Percentiles rank a stretch among this genome's conserved stretches.
phyloP scores from a whole-genome alignment of 2,797 vertebrate genomes.

The Sparus aurata region DNA sequence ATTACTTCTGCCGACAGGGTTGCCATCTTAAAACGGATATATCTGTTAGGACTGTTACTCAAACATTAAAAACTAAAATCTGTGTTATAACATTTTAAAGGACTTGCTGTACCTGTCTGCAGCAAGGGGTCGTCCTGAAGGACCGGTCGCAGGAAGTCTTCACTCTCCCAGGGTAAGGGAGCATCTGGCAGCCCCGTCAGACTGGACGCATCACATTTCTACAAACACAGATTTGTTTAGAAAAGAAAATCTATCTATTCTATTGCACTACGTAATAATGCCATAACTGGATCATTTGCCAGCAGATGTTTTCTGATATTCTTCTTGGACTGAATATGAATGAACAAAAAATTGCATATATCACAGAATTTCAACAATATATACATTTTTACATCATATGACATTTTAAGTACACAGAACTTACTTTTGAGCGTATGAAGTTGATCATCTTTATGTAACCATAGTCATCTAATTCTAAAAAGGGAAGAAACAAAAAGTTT shows the following conservation, averaged over 20 bases:
- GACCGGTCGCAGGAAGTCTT: conserved; percentile 91
- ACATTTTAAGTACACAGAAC: conserved; percentile 56
- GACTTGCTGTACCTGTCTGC: conserved; percentile 88
- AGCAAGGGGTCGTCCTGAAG: conserved; percentile 92
- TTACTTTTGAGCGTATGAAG: conserved; percentile 91
- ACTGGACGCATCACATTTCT: conserved; percentile 89
- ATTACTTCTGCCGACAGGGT: too few species aligned
- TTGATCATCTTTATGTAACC: conserved; percentile 97
- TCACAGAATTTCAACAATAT: neutral
- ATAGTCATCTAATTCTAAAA: conserved; percentile 93
- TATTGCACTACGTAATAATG: neutral
- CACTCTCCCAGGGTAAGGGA: conserved; percentile 91
- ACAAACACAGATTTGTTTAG: conserved; percentile 16
- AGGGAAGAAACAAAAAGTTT: neutral
- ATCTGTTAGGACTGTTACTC: neutral
- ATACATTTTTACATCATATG: neutral
- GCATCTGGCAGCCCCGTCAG: conserved; percentile 78
- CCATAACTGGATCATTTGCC: neutral
- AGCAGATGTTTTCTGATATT: neutral
- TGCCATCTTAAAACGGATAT: too few species aligned
- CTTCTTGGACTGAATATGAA: neutral
- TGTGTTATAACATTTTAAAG: neutral
- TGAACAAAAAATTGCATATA: neutral
- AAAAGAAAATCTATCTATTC: neutral
- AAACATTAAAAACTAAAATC: neutral